Evolutionary conservation across 2,113 vertebrate genomes (phyloP), one percentile per base, ranked within the genome.

Genomic region (Sinocyclocheilus anshuiensis): DNA sequence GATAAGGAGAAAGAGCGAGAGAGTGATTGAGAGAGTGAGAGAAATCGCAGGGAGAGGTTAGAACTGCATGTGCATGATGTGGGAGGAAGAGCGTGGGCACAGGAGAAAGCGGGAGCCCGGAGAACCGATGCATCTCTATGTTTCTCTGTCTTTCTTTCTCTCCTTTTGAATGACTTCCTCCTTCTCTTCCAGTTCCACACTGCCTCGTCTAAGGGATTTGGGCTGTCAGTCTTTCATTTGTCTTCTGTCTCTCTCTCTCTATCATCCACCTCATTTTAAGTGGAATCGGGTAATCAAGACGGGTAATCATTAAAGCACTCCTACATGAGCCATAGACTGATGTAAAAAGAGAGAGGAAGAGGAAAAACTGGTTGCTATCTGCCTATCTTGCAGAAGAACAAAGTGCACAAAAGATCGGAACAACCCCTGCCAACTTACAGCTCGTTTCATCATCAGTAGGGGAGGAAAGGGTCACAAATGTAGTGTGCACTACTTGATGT

Each of bases 41-140:
- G 90, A 88, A 85, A 91, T 87, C 39, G 50, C 88, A 88, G 15
- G 84, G 90, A 87, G 87, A 91, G 90, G 92, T 93, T 93, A 93
- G 90, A 88, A 88, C 83, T 92, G 92, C 91, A 91, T 92, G 92
- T 57, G 89, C 91, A 92, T 92, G 33, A 86, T 90, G 92, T 92
- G 89, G 80, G 81, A 89, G 93, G 92, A 94, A 93, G 90, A 87
- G 92, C 82, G 93, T 95, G 92, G 94, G 90, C 84, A 89, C 36
- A 48, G 79, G 85, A 0, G 0, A 92, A 91, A 90, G 91, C 92
- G 89, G 92, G 90, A 87, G 87, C 89, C 91, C 89, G 91, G 89
- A 91, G 90, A 94, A 90, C 90, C 90, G 87, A 86, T 89, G 93
- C 89, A 93, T 92, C 90, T 91, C 63, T 72, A 72, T 87, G 84